A percentile compares a stretch with the other conserved stretches of the same genome.
Conservation (phyloP, 2,888 invertebrate genomes). For the Cecidostiba fungosa region DNA sequence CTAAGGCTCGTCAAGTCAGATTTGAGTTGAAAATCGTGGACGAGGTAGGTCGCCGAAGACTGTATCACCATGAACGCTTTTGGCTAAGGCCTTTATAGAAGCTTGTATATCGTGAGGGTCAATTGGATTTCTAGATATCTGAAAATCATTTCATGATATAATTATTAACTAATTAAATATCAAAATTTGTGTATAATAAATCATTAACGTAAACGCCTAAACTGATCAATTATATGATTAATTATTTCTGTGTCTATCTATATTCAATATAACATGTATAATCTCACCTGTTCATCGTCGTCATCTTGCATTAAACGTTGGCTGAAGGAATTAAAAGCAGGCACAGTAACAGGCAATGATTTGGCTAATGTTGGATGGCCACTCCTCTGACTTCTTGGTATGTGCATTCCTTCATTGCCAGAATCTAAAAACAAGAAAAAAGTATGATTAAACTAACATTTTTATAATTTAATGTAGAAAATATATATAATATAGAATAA, state of each 20-base stretch:
- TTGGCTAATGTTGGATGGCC: slow-evolving; percentile 84
- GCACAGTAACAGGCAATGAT: slow-evolving; percentile 90
- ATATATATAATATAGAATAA: slow-evolving; percentile 28
- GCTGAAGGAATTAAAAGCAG: slow-evolving; percentile 81
- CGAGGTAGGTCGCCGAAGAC: slow-evolving; percentile 94
- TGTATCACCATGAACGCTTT: slow-evolving; percentile 93
- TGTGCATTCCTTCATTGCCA: slow-evolving; percentile 84
- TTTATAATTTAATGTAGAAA: slow-evolving; percentile 26
- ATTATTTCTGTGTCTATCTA: background rate
- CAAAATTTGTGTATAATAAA: background rate
- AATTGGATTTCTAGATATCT: slow-evolving; percentile 74
- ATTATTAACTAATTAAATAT: background rate
- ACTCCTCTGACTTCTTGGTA: slow-evolving; percentile 80
- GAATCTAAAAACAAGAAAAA: slow-evolving; percentile 76
- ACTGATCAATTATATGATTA: slow-evolving; percentile 33
- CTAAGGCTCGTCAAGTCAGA: slow-evolving; percentile 81
- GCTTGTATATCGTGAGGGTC: slow-evolving; percentile 91
- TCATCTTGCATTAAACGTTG: slow-evolving; percentile 72
- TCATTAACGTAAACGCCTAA: background rate
- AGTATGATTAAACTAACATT: background rate
- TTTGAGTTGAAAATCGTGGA: slow-evolving; percentile 92
- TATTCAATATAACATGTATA: slow-evolving; percentile 20
- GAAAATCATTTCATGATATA: slow-evolving; percentile 29
- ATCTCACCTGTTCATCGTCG: slow-evolving; percentile 82
- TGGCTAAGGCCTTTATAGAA: slow-evolving; percentile 94